Evolutionary conservation across 2,888 invertebrate genomes (phyloP), one percentile per base, ranked within the genome.

Genomic region (Parnassius smintheus): DNA sequence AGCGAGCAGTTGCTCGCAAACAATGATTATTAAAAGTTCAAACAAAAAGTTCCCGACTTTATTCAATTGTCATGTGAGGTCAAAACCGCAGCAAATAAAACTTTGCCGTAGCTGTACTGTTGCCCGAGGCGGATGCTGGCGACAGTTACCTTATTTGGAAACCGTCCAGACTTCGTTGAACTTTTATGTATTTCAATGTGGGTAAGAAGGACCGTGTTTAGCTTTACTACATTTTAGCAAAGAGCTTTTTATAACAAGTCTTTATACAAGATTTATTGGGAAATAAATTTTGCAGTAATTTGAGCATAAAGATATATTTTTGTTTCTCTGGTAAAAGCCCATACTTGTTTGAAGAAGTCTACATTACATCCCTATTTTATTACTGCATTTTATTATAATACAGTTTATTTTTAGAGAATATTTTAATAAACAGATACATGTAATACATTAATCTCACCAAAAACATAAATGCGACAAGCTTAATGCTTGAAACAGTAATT

Each of bases 61-160:
- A 80, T 70, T 18, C 1, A 35, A 22, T 62, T 60, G 62, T 25
- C 45, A 65, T 72, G 80, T 64, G 74, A 72, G 75, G 72, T 66
- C 66, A 69, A 61, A 62, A 57, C 61, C 64, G 48, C 69, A 71
- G 74, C 72, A 70, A 66, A 68, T 73, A 70, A 71, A 67, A 74
- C 62, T 71, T 74, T 73, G 77, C 80, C 75, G 75, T 73, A 75
- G 82, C 84, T 9, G 49, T 46, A 58, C 80, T 77, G 61, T 9
- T 10, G 76, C 82, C 82, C 75, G 75, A 74, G 76, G 82, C 84
- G 85, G 83, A 85, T 87, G 88, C 86, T 83, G 84, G 80, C 85
- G 81, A 82, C 88, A 87, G 82, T 86, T 85, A 83, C 89, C 89
- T 88, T 90, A 89, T 91, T 91, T 91, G 91, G 91, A 88, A 74